A percentile compares a stretch with the other conserved stretches of the same genome.
Conservation (phyloP, 2,113 vertebrate genomes). For the Notarius lentiginosus region DNA sequence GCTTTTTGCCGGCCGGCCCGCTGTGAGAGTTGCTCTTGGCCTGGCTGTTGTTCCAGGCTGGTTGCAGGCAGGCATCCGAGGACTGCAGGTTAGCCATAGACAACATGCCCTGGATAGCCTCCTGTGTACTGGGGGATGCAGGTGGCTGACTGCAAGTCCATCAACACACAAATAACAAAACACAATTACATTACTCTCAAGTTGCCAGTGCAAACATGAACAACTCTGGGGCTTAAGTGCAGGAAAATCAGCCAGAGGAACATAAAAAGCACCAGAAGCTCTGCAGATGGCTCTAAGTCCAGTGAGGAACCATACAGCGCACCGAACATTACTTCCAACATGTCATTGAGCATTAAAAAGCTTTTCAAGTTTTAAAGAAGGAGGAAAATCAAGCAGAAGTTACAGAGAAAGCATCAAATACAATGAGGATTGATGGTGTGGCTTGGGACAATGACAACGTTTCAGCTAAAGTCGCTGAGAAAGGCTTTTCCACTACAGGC, state of each 20-base stretch:
- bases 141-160: slow-evolving; percentile 90
- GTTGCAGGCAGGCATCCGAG: slow-evolving; percentile 89
- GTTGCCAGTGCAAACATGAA: slow-evolving; percentile 48
- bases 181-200: slow-evolving; percentile 67
- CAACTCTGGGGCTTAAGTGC: slow-evolving; percentile 45
- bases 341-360: background rate
- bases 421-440: background rate
- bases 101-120: slow-evolving; percentile 99
- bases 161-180: slow-evolving; percentile 72
- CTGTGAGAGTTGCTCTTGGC: slow-evolving; percentile 80
- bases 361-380: background rate
- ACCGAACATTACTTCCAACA: background rate
- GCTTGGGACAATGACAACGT: slow-evolving; percentile 1
- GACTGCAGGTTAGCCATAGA: slow-evolving; percentile 98
- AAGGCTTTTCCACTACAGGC: slow-evolving; percentile 26
- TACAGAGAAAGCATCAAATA: background rate
- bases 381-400: background rate
- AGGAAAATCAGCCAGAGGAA: slow-evolving; percentile 37
- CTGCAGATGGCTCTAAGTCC: background rate
- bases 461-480: slow-evolving; percentile 15
- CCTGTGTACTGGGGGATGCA: slow-evolving; percentile 98
- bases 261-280: slow-evolving; percentile 22
- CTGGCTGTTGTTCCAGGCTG: slow-evolving; percentile 84
- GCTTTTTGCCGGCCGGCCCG: slow-evolving; percentile 78
- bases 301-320: background rate